phyloP scores from a whole-genome alignment of 2,113 vertebrate genomes.

The Cebidichthys violaceus region DNA sequence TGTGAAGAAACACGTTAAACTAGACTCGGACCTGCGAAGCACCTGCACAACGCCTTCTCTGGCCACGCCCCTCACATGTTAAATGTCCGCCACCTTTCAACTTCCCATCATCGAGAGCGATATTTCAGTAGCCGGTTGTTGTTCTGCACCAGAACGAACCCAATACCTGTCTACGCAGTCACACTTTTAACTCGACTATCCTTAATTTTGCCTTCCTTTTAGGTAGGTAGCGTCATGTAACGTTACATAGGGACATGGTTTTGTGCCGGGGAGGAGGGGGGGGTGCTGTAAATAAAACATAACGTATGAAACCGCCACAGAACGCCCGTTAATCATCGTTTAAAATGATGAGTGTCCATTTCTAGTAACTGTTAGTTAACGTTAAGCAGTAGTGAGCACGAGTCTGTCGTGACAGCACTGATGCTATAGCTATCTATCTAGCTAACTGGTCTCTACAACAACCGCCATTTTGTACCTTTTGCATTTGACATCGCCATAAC shows the following conservation, averaged over 20 bases:
- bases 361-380: background rate
- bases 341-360: background rate
- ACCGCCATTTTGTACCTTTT: slow-evolving; percentile 89
- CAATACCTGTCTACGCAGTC: background rate
- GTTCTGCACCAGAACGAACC: background rate
- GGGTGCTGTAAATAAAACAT: background rate
- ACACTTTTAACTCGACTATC: background rate
- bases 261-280: background rate
- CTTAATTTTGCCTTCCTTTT: background rate
- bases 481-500: slow-evolving; percentile 89
- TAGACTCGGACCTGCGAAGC: slow-evolving; percentile 15
- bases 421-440: slow-evolving; percentile 43
- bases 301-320: background rate
- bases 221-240: background rate
- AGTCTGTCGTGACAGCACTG: slow-evolving; percentile 66
- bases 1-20: background rate
- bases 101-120: background rate
- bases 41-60: slow-evolving; percentile 53
- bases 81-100: slow-evolving; percentile 58
- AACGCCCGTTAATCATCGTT: background rate
- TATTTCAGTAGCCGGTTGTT: background rate
- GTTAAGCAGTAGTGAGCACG: background rate
- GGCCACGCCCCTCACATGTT: slow-evolving; percentile 62
- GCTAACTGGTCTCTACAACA: slow-evolving; percentile 82
- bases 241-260: background rate